phyloP scores from a whole-genome alignment of 2,797 vertebrate species.

The Menidia menidia region DNA sequence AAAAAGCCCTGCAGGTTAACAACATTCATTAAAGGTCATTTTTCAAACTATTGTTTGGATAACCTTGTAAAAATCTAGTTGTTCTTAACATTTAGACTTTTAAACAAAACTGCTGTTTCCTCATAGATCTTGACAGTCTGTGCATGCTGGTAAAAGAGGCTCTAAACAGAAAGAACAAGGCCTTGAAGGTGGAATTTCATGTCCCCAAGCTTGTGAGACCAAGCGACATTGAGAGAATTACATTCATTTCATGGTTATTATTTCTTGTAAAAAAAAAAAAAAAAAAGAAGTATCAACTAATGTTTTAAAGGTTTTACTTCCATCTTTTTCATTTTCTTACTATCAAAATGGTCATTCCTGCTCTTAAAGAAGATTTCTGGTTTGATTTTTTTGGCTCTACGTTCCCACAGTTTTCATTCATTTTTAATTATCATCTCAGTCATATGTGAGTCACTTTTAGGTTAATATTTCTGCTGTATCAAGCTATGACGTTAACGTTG shows the following conservation, averaged over 20 bases:
- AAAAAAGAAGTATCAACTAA: background rate
- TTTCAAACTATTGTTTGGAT: background rate
- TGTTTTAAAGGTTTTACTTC: background rate
- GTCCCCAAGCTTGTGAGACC: background rate
- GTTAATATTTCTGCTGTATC: background rate
- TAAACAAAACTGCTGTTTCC: background rate
- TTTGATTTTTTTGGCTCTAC: background rate
- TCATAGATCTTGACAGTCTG: background rate
- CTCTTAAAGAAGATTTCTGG: background rate
- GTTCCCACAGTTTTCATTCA: background rate
- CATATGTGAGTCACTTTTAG: too few species aligned
- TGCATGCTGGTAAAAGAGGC: background rate
- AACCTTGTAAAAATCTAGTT: background rate
- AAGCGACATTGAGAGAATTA: background rate
- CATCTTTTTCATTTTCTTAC: background rate
- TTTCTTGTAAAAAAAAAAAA: background rate
- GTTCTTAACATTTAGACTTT: background rate
- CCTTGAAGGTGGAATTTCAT: too few species aligned
- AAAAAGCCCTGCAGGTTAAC: background rate
- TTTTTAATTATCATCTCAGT: background rate
- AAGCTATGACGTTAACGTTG: background rate
- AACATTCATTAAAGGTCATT: background rate
- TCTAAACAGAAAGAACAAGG: background rate
- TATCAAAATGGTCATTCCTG: background rate
- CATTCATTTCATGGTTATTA: background rate